A percentile compares a stretch with the other conserved stretches of the same genome.
Conservation (phyloP, 2,888 invertebrate species). For the Prosapia bicincta region DNA sequence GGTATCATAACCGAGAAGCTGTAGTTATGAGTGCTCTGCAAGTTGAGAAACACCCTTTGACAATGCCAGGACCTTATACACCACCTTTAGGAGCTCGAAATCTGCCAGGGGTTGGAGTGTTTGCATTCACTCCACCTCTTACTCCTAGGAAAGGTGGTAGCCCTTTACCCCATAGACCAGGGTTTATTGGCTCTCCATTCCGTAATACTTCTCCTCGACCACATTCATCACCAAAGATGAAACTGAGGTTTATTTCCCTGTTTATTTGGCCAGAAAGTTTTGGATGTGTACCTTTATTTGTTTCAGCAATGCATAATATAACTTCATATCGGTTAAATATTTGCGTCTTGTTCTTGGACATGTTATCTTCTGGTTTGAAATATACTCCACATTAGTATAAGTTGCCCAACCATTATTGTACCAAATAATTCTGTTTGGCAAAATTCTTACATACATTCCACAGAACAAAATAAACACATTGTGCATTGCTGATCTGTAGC, state of each 20-base stretch:
- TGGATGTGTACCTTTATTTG: not conserved
- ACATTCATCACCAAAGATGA: slow-evolving; percentile 88
- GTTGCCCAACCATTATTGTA: not conserved
- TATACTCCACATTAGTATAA: not conserved
- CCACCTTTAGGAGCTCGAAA: slow-evolving; percentile 34
- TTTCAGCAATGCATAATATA: not conserved
- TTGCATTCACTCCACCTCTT: slow-evolving; percentile 17
- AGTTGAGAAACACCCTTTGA: slow-evolving; percentile 65
- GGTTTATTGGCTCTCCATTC: slow-evolving; percentile 54
- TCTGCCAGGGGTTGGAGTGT: slow-evolving; percentile 24
- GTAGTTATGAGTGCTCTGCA: slow-evolving; percentile 90
- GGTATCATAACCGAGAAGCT: slow-evolving; percentile 90
- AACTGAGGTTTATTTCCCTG: slow-evolving; percentile 66
- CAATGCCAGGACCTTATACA: slow-evolving; percentile 41
- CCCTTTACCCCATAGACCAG: slow-evolving; percentile 55
- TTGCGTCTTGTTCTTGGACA: not conserved
- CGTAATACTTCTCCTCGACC: slow-evolving; percentile 44
- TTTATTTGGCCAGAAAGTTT: not conserved
- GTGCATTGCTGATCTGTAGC: not conserved
- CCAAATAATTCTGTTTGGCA: not conserved
- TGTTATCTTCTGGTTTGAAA: not conserved
- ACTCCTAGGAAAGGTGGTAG: slow-evolving; percentile 51
- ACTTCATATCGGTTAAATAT: not conserved
- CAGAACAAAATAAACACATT: not conserved
- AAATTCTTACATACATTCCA: not conserved